A percentile compares a stretch with the other conserved stretches of the same genome.
Conservation (phyloP, 2,113 vertebrate species). For the Brachypodius melanocephalos region DNA sequence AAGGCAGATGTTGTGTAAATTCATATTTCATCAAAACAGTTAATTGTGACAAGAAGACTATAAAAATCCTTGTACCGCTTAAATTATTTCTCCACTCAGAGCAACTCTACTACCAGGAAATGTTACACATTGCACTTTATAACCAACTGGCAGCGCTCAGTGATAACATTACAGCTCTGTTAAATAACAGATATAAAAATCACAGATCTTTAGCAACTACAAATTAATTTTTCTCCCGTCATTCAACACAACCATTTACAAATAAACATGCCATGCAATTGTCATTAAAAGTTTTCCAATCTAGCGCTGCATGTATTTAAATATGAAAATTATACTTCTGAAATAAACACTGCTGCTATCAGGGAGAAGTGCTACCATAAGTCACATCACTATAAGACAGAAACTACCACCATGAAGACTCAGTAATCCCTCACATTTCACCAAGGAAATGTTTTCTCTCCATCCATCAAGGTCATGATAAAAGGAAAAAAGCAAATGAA, state of each 20-base stretch:
- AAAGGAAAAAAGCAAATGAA: not conserved
- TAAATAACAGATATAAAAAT: not conserved
- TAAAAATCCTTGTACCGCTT: slow-evolving; percentile 7
- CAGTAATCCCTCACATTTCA: not conserved
- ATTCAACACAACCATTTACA: not conserved
- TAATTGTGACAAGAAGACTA: slow-evolving; percentile 44
- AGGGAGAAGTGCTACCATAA: not conserved
- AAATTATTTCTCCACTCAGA: slow-evolving; percentile 42
- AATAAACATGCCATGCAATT: not conserved
- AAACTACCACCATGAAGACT: not conserved
- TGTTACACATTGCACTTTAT: not conserved
- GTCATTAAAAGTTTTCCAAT: not conserved
- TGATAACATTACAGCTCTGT: not conserved
- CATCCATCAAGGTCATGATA: not conserved
- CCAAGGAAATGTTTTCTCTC: not conserved
- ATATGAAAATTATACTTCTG: not conserved
- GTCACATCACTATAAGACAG: not conserved
- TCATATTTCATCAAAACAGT: slow-evolving; percentile 34
- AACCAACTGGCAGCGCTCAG: not conserved
- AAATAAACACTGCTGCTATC: not conserved
- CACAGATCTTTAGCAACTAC: not conserved
- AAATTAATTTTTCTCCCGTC: not conserved
- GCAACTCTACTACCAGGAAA: not conserved
- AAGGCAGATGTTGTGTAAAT: slow-evolving; percentile 36
- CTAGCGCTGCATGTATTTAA: not conserved